phyloP scores from a whole-genome alignment of 2,888 invertebrate species.

The Campopleginae sp. region DNA sequence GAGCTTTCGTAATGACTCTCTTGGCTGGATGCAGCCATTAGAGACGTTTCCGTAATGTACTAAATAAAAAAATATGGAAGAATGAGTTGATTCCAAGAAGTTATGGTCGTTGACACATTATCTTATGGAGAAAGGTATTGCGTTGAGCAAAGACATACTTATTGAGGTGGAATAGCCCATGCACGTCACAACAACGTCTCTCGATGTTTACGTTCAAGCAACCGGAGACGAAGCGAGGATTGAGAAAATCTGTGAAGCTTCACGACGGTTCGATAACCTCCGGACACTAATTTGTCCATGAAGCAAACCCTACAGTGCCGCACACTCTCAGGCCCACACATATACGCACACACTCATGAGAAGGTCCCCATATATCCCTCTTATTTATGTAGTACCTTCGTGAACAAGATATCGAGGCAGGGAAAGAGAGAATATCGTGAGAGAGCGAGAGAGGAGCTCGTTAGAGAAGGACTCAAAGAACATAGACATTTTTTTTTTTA shows the following conservation, averaged over 20 bases:
- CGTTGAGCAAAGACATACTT: neutral
- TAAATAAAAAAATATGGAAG: neutral
- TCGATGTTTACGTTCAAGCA: neutral
- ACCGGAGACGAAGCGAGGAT: constrained; percentile 1
- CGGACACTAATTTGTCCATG: constrained; percentile 59
- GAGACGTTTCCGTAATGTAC: neutral
- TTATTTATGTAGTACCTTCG: constrained; percentile 46
- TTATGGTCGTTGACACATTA: neutral
- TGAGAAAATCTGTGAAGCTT: constrained; percentile 1
- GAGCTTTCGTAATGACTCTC: neutral
- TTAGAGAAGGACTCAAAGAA: constrained; percentile 34
- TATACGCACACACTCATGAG: constrained; percentile 10
- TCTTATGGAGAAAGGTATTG: neutral
- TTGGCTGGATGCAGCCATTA: neutral
- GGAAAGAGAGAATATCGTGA: constrained; percentile 21
- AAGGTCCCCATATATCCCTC: constrained; percentile 11
- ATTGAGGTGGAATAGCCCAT: neutral
- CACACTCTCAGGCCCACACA: neutral
- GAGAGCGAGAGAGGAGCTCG: constrained; percentile 41
- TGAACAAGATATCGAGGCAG: constrained; percentile 16
- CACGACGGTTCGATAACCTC: constrained; percentile 62
- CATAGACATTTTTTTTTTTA: constrained; percentile 25
- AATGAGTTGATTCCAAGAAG: neutral
- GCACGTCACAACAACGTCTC: constrained; percentile 14
- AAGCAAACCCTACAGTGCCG: constrained; percentile 15